phyloP scores from a whole-genome alignment of 1,140 invertebrate genomes.

The Drosophila erecta region DNA sequence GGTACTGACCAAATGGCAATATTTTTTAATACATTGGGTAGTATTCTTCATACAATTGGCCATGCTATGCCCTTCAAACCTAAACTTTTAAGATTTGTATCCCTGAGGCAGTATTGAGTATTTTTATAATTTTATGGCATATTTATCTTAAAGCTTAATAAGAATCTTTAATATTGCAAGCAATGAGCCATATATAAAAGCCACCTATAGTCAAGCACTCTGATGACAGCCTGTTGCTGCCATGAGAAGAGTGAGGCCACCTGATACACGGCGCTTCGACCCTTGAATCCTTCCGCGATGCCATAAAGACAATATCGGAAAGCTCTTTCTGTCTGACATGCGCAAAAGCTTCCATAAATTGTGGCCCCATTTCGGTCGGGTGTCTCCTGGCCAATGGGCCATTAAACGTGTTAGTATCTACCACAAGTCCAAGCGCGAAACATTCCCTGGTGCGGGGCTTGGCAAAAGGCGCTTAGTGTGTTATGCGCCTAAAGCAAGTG shows the following conservation, averaged over 20 bases:
- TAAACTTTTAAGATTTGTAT: no score
- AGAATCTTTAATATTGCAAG: no score
- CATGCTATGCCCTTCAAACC: no score
- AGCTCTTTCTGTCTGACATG: slow-evolving; percentile 36
- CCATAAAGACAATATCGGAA: neutral
- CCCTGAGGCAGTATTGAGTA: no score
- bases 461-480: slow-evolving; percentile 54
- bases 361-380: slow-evolving; percentile 8
- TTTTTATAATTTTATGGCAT: no score
- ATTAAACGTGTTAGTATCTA: slow-evolving; percentile 58
- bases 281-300: neutral
- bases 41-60: no score
- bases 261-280: neutral
- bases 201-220: slow-evolving; percentile 1
- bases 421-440: slow-evolving; percentile 58
- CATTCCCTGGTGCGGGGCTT: slow-evolving; percentile 58
- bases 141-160: no score
- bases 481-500: slow-evolving; percentile 12
- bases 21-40: no score
- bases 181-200: no score
- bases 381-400: slow-evolving; percentile 19
- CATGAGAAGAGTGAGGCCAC: neutral
- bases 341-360: slow-evolving; percentile 61
- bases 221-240: slow-evolving; percentile 15
- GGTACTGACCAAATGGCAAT: no score